These are phyloP conservation scores for Euphydryas editha DNA, from an alignment of 2,888 invertebrate species.

Conservation along the genomic window DNA sequence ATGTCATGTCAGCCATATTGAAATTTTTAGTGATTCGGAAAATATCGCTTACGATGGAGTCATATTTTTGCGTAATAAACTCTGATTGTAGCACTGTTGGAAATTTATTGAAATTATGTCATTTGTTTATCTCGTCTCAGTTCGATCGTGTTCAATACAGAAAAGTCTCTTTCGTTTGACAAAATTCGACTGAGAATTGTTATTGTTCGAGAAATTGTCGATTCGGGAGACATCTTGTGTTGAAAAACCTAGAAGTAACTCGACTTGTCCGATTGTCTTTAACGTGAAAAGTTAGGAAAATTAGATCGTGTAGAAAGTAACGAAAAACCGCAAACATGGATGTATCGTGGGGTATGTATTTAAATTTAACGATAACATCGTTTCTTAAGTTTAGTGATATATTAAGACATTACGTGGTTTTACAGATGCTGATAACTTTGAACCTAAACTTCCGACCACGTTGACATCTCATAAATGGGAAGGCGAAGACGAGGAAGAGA, in stretches of 20 bases:
- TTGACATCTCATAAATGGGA: slow-evolving; percentile 91
- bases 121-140: slow-evolving; percentile 75
- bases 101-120: slow-evolving; percentile 81
- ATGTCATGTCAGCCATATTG: slow-evolving; percentile 67
- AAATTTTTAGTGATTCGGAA: slow-evolving; percentile 72
- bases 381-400: slow-evolving; percentile 38
- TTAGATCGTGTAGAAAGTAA: slow-evolving; percentile 72
- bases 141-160: slow-evolving; percentile 75
- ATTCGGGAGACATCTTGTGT: slow-evolving; percentile 83
- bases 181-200: slow-evolving; percentile 70
- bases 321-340: slow-evolving; percentile 82
- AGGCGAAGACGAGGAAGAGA: slow-evolving; percentile 94
- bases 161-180: slow-evolving; percentile 80
- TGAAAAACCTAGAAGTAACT: slow-evolving; percentile 72
- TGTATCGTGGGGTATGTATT: slow-evolving; percentile 87
- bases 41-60: slow-evolving; percentile 83
- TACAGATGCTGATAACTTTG: slow-evolving; percentile 89
- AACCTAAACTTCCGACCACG: slow-evolving; percentile 85
- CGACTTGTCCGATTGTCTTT: slow-evolving; percentile 71
- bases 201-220: slow-evolving; percentile 71
- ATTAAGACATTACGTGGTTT: slow-evolving; percentile 61
- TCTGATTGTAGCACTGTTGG: slow-evolving; percentile 76
- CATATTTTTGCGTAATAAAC: slow-evolving; percentile 79
- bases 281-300: slow-evolving; percentile 74
- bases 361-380: slow-evolving; percentile 34